Conservation (phyloP, 2,113 vertebrate genomes). For the Oenanthe oenanthe region DNA sequence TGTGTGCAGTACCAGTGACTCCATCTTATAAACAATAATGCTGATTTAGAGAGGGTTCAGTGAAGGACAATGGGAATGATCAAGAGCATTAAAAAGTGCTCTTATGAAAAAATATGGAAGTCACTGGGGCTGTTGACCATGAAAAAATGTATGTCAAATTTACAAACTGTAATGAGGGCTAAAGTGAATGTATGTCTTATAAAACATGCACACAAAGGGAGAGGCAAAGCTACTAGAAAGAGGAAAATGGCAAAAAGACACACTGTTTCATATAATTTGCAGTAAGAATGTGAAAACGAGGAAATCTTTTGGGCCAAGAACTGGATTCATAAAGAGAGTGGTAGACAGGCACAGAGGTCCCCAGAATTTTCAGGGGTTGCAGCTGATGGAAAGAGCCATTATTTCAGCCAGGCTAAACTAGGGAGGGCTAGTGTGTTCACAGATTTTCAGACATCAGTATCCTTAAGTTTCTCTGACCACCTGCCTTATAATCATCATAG, state of each 20-base stretch:
- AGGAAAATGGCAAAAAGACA: background rate
- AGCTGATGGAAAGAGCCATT: background rate
- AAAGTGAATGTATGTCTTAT: background rate
- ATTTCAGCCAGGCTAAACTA: background rate
- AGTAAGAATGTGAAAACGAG: background rate
- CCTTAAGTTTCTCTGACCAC: background rate
- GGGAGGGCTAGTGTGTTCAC: background rate
- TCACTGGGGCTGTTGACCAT: background rate
- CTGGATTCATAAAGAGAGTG: background rate
- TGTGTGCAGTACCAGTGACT: slow-evolving; percentile 47
- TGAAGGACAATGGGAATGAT: slow-evolving; percentile 56
- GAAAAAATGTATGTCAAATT: slow-evolving; percentile 27
- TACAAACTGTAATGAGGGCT: background rate
- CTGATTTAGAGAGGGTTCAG: slow-evolving; percentile 63
- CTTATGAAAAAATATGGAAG: slow-evolving; percentile 21
- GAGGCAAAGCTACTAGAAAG: background rate
- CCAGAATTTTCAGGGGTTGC: background rate
- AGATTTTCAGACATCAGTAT: background rate
- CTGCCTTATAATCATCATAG: background rate
- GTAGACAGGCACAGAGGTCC: background rate
- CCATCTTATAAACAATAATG: slow-evolving; percentile 58
- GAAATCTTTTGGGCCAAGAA: background rate
- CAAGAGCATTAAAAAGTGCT: slow-evolving; percentile 48
- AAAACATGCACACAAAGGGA: background rate
- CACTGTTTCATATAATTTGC: background rate